These are phyloP conservation scores for Pachypsylla venusta DNA, from an alignment of 1,140 invertebrate species.

Conservation along the genomic window DNA sequence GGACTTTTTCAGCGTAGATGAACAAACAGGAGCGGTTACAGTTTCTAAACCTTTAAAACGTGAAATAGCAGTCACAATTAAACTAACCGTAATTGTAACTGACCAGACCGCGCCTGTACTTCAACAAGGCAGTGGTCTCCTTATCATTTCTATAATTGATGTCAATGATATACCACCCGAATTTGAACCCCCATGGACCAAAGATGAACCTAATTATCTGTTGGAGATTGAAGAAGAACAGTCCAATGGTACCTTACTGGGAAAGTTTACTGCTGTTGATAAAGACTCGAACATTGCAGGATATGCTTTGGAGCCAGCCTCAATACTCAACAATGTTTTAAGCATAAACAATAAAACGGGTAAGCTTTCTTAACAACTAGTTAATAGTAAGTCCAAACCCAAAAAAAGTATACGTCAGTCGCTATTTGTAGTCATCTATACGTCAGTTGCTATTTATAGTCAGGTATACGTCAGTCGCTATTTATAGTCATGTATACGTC, in stretches of 20 bases:
- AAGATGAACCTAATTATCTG: constrained; percentile 46
- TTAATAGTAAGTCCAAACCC: too few species aligned
- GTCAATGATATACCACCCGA: constrained; percentile 48
- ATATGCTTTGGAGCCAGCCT: constrained; percentile 53
- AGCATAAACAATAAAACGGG: constrained; percentile 57
- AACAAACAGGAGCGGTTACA: constrained; percentile 50
- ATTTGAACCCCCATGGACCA: constrained; percentile 56
- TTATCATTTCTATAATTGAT: constrained; percentile 76
- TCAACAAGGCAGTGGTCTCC: constrained; percentile 61
- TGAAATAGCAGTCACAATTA: constrained; percentile 52
- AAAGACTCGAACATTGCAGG: constrained; percentile 64
- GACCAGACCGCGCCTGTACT: constrained; percentile 60
- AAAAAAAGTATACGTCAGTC: too few species aligned
- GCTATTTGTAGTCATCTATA: too few species aligned
- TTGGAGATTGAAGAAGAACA: constrained; percentile 68
- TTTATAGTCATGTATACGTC: too few species aligned
- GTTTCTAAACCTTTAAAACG: constrained; percentile 49
- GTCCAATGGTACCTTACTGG: constrained; percentile 59
- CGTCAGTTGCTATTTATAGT: too few species aligned
- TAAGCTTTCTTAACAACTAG: too few species aligned
- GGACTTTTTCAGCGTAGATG: constrained; percentile 57
- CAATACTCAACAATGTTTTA: constrained; percentile 61
- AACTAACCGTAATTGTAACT: constrained; percentile 59
- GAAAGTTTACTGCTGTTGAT: constrained; percentile 65
- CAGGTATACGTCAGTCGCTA: too few species aligned